These are phyloP conservation scores for Colletes collaris DNA, from an alignment of 2,888 invertebrate species.

Conservation along the genomic window DNA sequence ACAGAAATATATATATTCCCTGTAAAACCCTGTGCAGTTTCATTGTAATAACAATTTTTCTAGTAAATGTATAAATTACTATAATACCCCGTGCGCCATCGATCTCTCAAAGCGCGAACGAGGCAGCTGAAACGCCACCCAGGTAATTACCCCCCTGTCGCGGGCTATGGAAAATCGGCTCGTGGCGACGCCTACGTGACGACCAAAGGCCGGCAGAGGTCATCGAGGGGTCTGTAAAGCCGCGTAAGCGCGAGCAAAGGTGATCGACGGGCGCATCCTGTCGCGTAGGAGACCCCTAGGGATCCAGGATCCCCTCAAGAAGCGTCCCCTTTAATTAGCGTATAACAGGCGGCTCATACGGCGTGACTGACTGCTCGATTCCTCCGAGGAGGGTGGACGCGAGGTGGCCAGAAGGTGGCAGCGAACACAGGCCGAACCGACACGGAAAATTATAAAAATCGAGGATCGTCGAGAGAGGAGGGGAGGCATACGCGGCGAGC, in stretches of 20 bases:
- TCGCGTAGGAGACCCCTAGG: conserved; percentile 38
- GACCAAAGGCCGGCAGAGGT: conserved; percentile 43
- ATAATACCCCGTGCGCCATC: no score
- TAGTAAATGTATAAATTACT: no score
- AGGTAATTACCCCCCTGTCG: conserved; percentile 21
- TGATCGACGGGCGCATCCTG: conserved; percentile 31
- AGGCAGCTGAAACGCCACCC: neutral
- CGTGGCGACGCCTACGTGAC: conserved; percentile 53
- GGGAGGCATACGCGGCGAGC: conserved; percentile 2
- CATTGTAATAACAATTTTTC: no score
- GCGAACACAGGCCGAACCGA: conserved; percentile 24
- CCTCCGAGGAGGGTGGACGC: neutral
- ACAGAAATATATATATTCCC: no score
- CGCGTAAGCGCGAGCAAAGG: conserved; percentile 21
- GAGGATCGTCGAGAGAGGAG: conserved; percentile 64
- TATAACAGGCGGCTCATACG: conserved; percentile 64
- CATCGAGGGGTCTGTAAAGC: conserved; percentile 11
- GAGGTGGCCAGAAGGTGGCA: neutral
- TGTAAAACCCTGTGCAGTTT: no score
- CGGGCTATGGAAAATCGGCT: conserved; percentile 18
- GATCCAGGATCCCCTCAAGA: conserved; percentile 25
- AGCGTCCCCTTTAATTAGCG: conserved; percentile 73
- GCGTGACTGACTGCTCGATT: no score
- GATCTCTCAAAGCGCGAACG: no score
- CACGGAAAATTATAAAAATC: conserved; percentile 76